Evolutionary conservation across 2,113 vertebrate species (phyloP).

Genomic region (Scortum barcoo): DNA sequence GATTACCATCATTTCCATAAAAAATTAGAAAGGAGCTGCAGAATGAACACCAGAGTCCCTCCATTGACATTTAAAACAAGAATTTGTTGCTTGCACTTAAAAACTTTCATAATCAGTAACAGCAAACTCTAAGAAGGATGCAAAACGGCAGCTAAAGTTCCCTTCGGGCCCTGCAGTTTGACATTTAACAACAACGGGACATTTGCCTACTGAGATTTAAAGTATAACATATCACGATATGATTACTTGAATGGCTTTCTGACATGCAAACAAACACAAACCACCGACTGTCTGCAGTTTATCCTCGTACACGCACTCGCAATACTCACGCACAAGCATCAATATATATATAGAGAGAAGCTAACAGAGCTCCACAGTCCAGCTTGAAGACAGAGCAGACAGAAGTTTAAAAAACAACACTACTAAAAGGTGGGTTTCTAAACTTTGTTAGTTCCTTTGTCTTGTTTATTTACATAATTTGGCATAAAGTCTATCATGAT

Average conservation of each 20-base stretch:
- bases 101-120: too few species aligned
- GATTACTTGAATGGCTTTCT: background rate
- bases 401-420: background rate
- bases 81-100: too few species aligned
- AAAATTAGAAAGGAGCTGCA: background rate
- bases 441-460: too few species aligned
- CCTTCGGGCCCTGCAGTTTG: background rate
- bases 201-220: constrained; percentile 13
- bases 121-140: too few species aligned
- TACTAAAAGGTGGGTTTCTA: background rate
- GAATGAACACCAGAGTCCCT: too few species aligned
- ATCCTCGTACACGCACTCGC: background rate
- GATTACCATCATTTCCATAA: background rate
- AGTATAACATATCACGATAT: background rate
- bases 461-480: too few species aligned
- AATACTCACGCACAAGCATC: background rate
- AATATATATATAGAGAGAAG: background rate
- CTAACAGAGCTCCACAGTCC: background rate
- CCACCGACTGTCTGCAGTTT: background rate
- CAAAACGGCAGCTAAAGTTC: too few species aligned
- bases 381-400: background rate
- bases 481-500: too few species aligned
- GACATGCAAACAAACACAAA: constrained; percentile 5
- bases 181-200: too few species aligned
- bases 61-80: too few species aligned